Evolutionary conservation across 2,888 invertebrate species (phyloP), one percentile per base, ranked within the genome.

Genomic region (Endomychus coccineus): DNA sequence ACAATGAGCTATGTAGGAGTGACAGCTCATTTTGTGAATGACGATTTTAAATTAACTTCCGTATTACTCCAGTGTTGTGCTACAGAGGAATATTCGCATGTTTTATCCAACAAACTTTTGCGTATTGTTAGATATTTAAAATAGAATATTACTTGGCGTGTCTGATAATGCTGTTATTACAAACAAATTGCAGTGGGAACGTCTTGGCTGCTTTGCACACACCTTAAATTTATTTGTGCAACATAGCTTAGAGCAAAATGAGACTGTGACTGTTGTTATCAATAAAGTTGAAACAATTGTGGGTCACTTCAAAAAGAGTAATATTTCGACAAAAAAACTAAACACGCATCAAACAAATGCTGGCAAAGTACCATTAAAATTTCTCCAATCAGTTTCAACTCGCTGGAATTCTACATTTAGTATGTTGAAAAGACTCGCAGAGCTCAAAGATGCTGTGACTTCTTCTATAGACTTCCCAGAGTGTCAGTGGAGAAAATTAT

Each of bases 241-340:
- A 23, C 42, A 49, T 40, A 30, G 34, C 9, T 33, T 51, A 22
- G 38, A 43, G 32, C 9, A 13, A 7, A 17, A 33, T 14, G 33
- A 43, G 10, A 5, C 13, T 9, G 5, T 17, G 13, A 10, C 21
- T 11, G 19, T 16, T 12, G n/a, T n/a, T n/a, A n/a, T n/a, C n/a
- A n/a, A n/a, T n/a, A 51, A 52, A 40, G 31, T 50, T 11, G 46
- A 43, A 27, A 28, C 11, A n/a, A 41, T 52, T 21, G 48, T 53
- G 2, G 24, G 16, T 2, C 44, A 52, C 42, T 53, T 55, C 29
- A 51, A 48, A 41, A 42, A 46, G 34, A 56, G 52, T 23, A 42
- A 32, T 7, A 21, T 22, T 25, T 50, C 33, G 34, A 48, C 16
- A 33, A 45, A 25, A 46, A 55, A 42, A 68, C 54, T 49, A 67